Conservation (phyloP, 2,797 vertebrate genomes). For the Fringilla coelebs region DNA sequence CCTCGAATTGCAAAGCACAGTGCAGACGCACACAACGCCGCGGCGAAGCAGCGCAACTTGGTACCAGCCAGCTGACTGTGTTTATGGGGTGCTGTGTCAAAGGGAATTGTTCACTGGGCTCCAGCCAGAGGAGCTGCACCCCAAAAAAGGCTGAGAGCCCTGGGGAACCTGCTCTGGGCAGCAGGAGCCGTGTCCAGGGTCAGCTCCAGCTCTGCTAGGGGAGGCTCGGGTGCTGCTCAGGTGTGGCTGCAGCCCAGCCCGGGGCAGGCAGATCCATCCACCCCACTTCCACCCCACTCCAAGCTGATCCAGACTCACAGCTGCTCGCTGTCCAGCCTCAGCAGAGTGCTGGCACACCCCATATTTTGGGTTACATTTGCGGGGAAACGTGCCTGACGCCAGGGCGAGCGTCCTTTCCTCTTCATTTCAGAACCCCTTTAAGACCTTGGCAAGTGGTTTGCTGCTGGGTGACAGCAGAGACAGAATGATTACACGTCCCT, state of each 20-base stretch:
- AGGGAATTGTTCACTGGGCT: background rate
- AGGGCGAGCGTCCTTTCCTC: fast-evolving
- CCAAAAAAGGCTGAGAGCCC: background rate
- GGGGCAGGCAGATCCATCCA: background rate
- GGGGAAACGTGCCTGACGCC: fast-evolving
- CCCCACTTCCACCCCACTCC: too few species aligned
- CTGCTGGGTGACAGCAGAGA: background rate
- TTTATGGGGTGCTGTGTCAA: background rate
- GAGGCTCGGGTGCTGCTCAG: background rate
- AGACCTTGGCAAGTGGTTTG: background rate
- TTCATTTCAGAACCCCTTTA: background rate
- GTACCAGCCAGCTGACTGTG: background rate
- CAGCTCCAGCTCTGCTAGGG: background rate
- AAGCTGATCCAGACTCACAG: fast-evolving
- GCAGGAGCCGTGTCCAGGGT: background rate
- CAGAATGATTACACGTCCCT: background rate
- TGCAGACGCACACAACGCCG: background rate
- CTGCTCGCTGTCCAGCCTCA: background rate
- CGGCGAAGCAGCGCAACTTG: background rate
- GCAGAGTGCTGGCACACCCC: fast-evolving
- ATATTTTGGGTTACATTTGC: background rate
- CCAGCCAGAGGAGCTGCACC: background rate
- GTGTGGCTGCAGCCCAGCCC: background rate
- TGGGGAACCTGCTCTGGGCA: too few species aligned
- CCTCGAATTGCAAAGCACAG: background rate